Evolutionary conservation across 2,797 vertebrate species (phyloP).

Genomic region (Botia kubotai): DNA sequence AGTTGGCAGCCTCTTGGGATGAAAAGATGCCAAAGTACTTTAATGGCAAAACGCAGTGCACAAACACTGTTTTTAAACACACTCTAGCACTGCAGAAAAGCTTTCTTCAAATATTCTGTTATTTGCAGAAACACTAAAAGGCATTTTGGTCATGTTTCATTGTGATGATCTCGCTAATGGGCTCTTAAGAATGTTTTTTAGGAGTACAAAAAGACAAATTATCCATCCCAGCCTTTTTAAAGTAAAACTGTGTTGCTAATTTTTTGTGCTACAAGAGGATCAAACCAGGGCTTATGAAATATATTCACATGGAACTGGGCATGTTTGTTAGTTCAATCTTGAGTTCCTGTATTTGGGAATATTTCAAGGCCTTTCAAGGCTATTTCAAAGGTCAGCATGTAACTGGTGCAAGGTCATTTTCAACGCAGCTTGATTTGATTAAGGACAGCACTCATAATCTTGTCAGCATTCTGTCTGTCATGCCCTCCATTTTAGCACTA

Average conservation of each 20-base stretch:
- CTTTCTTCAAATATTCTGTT: not conserved
- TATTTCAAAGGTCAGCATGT: slow-evolving; percentile 66
- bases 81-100: not conserved
- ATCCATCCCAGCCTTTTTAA: not conserved
- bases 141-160: slow-evolving; percentile 7
- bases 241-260: not conserved
- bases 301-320: not conserved
- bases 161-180: slow-evolving; percentile 14
- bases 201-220: not conserved
- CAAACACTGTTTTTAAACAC: slow-evolving; percentile 6
- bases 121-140: slow-evolving; percentile 9
- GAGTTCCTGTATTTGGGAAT: not conserved
- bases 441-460: slow-evolving; percentile 74
- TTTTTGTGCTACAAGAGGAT: not conserved
- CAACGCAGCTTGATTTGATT: slow-evolving; percentile 73
- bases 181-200: not conserved
- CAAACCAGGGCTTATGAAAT: not conserved
- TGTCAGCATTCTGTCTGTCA: slow-evolving; percentile 66
- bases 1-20: slow-evolving; percentile 42
- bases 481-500: slow-evolving; percentile 64
- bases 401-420: slow-evolving; percentile 37
- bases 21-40: slow-evolving; percentile 24
- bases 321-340: not conserved
- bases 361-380: not conserved
- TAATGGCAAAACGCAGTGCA: not conserved